Base-by-base conservation (phyloP, 2,113 vertebrate genomes). In the Leucoraja erinaceus region DNA sequence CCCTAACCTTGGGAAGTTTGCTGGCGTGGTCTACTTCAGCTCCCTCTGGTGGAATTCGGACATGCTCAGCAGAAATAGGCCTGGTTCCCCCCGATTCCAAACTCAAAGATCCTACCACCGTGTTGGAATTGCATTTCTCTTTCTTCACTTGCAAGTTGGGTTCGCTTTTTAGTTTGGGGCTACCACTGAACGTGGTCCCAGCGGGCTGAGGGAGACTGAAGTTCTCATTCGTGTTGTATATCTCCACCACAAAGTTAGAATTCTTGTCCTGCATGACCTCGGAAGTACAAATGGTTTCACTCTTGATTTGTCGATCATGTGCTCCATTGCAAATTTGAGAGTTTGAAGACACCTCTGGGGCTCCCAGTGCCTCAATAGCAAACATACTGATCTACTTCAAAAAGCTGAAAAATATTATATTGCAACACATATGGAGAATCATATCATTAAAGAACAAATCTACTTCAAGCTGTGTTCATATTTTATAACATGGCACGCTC, bases 11-110 rank as follows among this genome's bases (percentile, higher is more conserved):
- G 68, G 38, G n/a, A 54, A 33, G 38, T 20, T 72, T 96, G 61
- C 95, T 95, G 94, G 95, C 92, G 93, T 94, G 94, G 0, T 94
- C 93, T 75, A 97, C 95, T 95, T 99, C 98, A 0, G 98, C 98
- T 2, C 98, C 98, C 14, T 99, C 98, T 0, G 98, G 98, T 22
- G 98, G 98, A 74, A 98, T 98, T 0, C 98, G 96, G 4, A 95
- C 84, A 12, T 94, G 95, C 4, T 76, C 95, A 59, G 93, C 93
- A 66, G 77, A 75, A 0, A 81, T 93, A 22, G 92, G 75, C 10
- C 25, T 91, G 68, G 25, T 96, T 95, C 3, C 96, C 95, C 81
- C 93, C 22, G 31, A 94, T 93, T 93, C 94, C 94, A 90, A 97
- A 96, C 94, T 97, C 96, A 96, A 93, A 96, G 94, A 0, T 94